These are phyloP conservation scores for Ciconia stormi DNA, from an alignment of 2,113 vertebrate species.

Conservation along the genomic window DNA sequence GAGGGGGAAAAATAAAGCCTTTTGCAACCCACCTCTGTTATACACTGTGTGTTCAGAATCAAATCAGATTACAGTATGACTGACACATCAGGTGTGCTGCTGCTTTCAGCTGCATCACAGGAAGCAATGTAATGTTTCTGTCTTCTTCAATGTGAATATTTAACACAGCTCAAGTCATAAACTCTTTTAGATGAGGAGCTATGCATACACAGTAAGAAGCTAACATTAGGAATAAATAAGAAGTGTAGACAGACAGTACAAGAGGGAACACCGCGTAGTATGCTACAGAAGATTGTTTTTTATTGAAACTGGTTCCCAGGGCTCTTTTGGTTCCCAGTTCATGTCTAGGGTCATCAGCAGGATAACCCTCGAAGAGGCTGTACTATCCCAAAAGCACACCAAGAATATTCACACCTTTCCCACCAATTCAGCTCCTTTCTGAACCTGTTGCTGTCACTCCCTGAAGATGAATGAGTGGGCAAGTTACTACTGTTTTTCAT, in stretches of 20 bases:
- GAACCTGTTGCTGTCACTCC: neutral
- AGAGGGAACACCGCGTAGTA: neutral
- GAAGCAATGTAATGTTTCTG: neutral
- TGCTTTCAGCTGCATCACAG: neutral
- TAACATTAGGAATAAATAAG: neutral
- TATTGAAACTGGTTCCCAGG: neutral
- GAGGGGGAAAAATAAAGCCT: neutral
- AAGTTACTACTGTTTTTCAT: neutral
- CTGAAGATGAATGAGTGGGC: neutral
- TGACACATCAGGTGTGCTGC: neutral
- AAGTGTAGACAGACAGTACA: neutral
- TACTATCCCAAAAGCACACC: neutral
- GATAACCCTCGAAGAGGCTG: neutral
- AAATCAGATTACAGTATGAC: neutral
- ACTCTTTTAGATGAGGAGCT: neutral
- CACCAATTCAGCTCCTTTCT: neutral
- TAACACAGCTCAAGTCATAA: neutral
- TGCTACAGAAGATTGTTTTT: neutral
- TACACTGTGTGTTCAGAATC: neutral
- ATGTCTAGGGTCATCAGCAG: neutral
- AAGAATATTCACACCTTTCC: neutral
- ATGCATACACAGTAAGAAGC: neutral
- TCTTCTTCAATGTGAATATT: neutral
- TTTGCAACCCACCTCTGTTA: neutral
- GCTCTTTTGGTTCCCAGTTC: neutral